These are phyloP conservation scores for Temnopleurus reevesii DNA, from an alignment of 53 echinoderm and acorn worm genomes.

Conservation along the genomic window DNA sequence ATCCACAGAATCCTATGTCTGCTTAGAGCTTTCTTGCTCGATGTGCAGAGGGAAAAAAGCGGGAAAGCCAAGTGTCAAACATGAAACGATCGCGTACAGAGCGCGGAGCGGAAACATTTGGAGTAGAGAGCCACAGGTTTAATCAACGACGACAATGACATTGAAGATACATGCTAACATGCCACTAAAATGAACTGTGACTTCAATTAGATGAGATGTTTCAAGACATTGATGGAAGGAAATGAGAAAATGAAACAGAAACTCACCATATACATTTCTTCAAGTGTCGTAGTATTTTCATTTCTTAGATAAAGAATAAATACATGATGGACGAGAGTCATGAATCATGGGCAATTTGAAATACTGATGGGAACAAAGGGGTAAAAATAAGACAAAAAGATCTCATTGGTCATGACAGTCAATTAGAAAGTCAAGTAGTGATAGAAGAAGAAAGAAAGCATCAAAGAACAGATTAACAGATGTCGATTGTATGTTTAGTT, in stretches of 20 bases:
- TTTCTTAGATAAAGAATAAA: slow-evolving; percentile 21
- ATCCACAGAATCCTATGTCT: slow-evolving; percentile 38
- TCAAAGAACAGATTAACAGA: not conserved
- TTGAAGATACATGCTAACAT: slow-evolving; percentile 55
- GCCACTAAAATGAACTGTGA: slow-evolving; percentile 25
- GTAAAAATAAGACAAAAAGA: slow-evolving; percentile 5
- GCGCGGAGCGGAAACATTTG: slow-evolving; percentile 36
- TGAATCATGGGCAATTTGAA: not conserved
- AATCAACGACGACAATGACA: slow-evolving; percentile 47
- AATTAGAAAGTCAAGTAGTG: not conserved
- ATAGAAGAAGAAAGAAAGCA: not conserved
- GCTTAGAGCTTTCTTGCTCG: not conserved
- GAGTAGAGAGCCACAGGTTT: slow-evolving; percentile 53
- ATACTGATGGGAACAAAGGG: not conserved
- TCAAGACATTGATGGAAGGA: slow-evolving; percentile 33
- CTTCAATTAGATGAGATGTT: slow-evolving; percentile 45
- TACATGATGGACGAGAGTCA: not conserved
- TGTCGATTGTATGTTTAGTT: not conserved
- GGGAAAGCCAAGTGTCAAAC: slow-evolving; percentile 41
- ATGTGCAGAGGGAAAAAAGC: not conserved
- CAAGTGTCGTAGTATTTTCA: slow-evolving; percentile 4
- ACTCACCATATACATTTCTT: not conserved
- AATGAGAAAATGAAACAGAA: slow-evolving; percentile 55
- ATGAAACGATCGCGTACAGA: slow-evolving; percentile 37
- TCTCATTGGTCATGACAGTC: not conserved